Base-by-base conservation (phyloP, 2,797 vertebrate genomes). In the Syncerus caffer region DNA sequence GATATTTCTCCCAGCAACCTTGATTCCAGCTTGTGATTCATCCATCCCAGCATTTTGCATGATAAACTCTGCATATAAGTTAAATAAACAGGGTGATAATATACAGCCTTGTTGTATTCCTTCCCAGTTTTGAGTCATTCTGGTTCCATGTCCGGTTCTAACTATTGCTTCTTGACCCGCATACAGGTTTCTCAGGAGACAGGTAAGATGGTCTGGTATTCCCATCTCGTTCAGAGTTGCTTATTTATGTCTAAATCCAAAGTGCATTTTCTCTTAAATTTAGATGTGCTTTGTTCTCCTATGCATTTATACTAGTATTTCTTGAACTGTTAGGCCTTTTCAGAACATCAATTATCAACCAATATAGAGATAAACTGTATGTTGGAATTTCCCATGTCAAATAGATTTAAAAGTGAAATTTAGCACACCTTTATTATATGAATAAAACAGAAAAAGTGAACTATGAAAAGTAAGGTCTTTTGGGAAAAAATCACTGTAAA, bases 361-460 rank as follows among this genome's bases (percentile, higher is more conserved):
- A 94, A 64, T n/a, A 45, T 50, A 42, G 60, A 85, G 89, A 62
- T 64, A 93, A 89, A 64, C 19, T 82, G 25, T 89, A 84, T 60
- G 92, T 97, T 85, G n/a, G 8, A 51, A 85, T 92, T 27, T 94
- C 47, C n/a, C 62, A 51, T 85, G 55, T 91, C 21, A 96, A 84
- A 74, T 51, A 91, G 38, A 89, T 45, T 87, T 88, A 95, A 57
- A 84, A 92, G 85, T 89, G 74, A 97, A 94, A 94, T 89, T 60
- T 95, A 91, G 29, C 67, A 85, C 25, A 71, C 17, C 2, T 94
- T 95, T 85, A 85, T 85, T 85, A 5, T 80, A 84, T 80, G 53
- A 96, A 85, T 89, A 74, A 97, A 96, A 89, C 34, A 80, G 83
- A 84, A 92, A 90, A 94, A 74, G 67, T 86, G 19, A 83, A 87